Base-by-base conservation (phyloP, 2,113 vertebrate species). In the Xerus inauris region DNA sequence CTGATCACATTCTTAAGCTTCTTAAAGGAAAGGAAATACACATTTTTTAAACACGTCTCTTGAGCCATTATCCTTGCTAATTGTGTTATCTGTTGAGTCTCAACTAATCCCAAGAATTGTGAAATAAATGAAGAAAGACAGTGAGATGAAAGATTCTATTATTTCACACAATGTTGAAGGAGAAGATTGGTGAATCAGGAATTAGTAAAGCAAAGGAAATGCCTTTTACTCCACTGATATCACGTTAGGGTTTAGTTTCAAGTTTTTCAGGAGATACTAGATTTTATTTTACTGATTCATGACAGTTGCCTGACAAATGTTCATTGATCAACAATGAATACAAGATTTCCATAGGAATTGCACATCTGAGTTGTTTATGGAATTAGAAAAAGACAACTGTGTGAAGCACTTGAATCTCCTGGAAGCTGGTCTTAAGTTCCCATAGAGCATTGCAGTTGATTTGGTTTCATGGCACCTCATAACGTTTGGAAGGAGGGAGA, bases 21-120 rank as follows among this genome's bases (percentile, higher is more conserved):
- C 80, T 83, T 96, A 69, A 97, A 93, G 87, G 71, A 71, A 59
- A 93, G 40, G 40, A 80, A 94, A 95, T 62, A 42, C 47, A 45
- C 6, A 0, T 80, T 69, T 96, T 76, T 84, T 69, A 89, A 94
- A 80, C 30, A 17, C 57, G 26, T 77, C 32, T 73, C 82, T 86
- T 82, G 72, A 49, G 28, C 51, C 12, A 54, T 9, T 82, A 20
- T 93, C 28, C 82, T 91, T 88, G 71, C 54, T 86, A 64, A 88
- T 20, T 89, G 22, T 88, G 28, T 87, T 95, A 45, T 67, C 20
- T 71, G 10, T 2, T 49, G 0, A 51, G 32, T 45, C 57, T 91
- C 54, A 81, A 81, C n/a, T 94, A 69, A 81, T 93, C 42, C 47
- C 73, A 30, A 26, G 0, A 72, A 73, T 40, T 54, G 28, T 80